phyloP scores from a whole-genome alignment of 2,888 invertebrate genomes.

The Leptinotarsa peninsularis region DNA sequence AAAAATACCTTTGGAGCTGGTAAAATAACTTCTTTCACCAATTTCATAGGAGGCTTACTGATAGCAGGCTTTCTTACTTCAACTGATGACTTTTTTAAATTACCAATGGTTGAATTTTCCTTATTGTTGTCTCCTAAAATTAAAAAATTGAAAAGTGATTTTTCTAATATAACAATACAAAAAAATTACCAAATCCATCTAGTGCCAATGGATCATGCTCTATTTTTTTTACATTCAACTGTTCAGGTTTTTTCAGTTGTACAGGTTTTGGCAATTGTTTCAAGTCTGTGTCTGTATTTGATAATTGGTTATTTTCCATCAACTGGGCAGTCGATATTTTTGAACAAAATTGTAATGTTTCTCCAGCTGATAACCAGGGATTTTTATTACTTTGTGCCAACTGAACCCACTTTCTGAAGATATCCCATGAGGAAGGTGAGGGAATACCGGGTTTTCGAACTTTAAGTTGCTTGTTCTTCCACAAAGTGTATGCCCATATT shows the following conservation, averaged over 20 bases:
- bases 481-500: constrained; percentile 86
- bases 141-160: neutral
- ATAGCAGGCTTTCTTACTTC: constrained; percentile 34
- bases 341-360: constrained; percentile 79
- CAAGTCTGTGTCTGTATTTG: constrained; percentile 29
- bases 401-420: constrained; percentile 87
- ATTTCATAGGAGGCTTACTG: constrained; percentile 31
- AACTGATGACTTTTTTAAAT: constrained; percentile 32
- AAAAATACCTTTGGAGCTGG: constrained; percentile 29
- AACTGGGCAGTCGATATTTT: constrained; percentile 78
- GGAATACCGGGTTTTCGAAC: constrained; percentile 68
- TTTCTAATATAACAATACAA: neutral
- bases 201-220: constrained; percentile 50
- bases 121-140: constrained; percentile 52
- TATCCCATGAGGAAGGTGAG: constrained; percentile 70
- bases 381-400: constrained; percentile 80
- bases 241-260: constrained; percentile 11
- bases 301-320: constrained; percentile 66
- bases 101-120: constrained; percentile 48
- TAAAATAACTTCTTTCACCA: constrained; percentile 12
- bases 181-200: constrained; percentile 44
- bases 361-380: constrained; percentile 84
- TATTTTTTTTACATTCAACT: neutral
- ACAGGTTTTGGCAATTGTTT: neutral
- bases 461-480: constrained; percentile 76